Base-by-base conservation (phyloP, 2,113 vertebrate genomes). In the Oncorhynchus tshawytscha region DNA sequence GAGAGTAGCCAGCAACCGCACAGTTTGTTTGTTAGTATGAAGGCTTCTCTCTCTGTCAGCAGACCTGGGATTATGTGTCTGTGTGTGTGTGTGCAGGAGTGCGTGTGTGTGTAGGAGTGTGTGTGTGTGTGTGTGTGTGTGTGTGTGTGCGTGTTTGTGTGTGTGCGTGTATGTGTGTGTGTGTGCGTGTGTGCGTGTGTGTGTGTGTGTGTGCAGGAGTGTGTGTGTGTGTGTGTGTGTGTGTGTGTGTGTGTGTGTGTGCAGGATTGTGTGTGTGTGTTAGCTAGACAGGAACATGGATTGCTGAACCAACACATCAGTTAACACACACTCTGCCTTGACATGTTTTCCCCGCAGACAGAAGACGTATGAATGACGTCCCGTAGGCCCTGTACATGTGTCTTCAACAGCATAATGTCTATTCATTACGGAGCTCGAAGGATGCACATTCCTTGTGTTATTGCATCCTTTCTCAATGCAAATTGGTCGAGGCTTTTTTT, bases 391-490 rank as follows among this genome's bases (percentile, higher is more conserved):
- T 34, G 31, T 22, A 9, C 18, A 24, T 8, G 69, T 22, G 25
- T 22, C 72, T 68, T 5, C 57, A 71, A 70, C 67, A 49, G 34
- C 22, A 16, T 20, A 15, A 18, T 59, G 60, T 70, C 68, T 82
- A 54, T 77, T 83, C 82, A 87, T 87, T 87, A 87, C 82, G 22
- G 68, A 7, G 60, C 70, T 57, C 54, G 67, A 27, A 2, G 18
- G 31, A 67, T 77, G 78, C 78, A 87, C 79, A 87, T 83, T 82
- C 81, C 65, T 74, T 75, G 72, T 82, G 77, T 82, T 81, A 71
- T 72, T 76, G 74, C 74, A 74, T 81, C 78, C 72, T 80, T 75
- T 83, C 78, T 78, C 49, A n/a, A 81, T 70, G 79, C 77, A 75
- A 78, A 81, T 78, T 67, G 71, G 65, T 67, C 51, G 22, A 25